These are phyloP conservation scores for Trissoscelio sp. DNA, from an alignment of 2,888 invertebrate species.

Conservation along the genomic window DNA sequence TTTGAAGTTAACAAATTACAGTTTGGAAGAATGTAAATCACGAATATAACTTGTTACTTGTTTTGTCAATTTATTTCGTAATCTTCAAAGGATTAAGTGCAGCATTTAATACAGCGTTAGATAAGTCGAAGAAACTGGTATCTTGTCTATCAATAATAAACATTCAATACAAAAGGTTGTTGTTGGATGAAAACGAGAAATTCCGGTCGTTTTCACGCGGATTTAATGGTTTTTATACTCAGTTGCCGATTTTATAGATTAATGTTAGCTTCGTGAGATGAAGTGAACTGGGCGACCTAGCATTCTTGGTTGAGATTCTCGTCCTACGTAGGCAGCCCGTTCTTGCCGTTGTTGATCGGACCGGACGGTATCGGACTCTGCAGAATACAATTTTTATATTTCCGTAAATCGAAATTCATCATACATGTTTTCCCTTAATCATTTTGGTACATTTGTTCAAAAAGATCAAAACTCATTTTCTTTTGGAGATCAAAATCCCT, in stretches of 20 bases:
- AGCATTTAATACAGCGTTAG: neutral
- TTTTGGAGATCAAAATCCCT: too few relatives aligned
- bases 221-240: conserved; percentile 34
- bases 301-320: conserved; percentile 82
- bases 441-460: too few relatives aligned
- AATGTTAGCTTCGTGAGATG: conserved; percentile 53
- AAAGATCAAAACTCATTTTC: too few relatives aligned
- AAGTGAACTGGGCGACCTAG: conserved; percentile 72
- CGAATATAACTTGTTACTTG: neutral
- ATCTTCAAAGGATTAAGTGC: conserved; percentile 46
- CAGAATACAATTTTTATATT: conserved; percentile 67
- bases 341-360: conserved; percentile 78
- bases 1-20: too few relatives aligned
- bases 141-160: conserved; percentile 5
- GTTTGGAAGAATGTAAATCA: too few relatives aligned
- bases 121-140: conserved; percentile 31
- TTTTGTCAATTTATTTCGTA: neutral
- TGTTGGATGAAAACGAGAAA: neutral
- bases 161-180: neutral
- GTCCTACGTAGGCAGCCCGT: conserved; percentile 80
- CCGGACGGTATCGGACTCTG: conserved; percentile 82
- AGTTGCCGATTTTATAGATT: conserved; percentile 42
- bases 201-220: conserved; percentile 46
- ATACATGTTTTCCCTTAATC: too few relatives aligned
- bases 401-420: neutral